Evolutionary conservation across 2,797 vertebrate species (phyloP).

Genomic region (Anguilla anguilla): DNA sequence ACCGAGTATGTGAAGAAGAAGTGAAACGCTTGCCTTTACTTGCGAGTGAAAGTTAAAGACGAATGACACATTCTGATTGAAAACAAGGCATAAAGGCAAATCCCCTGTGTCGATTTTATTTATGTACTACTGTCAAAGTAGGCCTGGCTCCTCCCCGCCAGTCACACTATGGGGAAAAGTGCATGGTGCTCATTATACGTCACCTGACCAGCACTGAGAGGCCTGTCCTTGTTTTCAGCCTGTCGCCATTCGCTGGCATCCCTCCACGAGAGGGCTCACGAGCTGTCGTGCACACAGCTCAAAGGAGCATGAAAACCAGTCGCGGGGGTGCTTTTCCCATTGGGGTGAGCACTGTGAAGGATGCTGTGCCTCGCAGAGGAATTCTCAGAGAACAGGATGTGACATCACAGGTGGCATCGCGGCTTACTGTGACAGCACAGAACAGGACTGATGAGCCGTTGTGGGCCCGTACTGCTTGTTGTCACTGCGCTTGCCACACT

Average conservation of each 20-base stretch:
- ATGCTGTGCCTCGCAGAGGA: not conserved
- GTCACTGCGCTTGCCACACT: not conserved
- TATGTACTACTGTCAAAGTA: not conserved
- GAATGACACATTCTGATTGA: not conserved
- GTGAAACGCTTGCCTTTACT: too few relatives aligned
- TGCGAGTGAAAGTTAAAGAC: too few relatives aligned
- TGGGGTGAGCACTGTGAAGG: not conserved
- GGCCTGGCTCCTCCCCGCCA: not conserved
- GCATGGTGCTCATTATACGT: not conserved
- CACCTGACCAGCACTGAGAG: not conserved
- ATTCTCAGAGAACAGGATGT: not conserved
- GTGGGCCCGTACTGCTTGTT: not conserved
- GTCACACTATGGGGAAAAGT: not conserved
- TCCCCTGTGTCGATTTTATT: not conserved
- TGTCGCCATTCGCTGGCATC: not conserved
- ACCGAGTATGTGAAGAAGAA: not conserved
- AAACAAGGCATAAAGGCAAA: not conserved
- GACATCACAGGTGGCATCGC: not conserved
- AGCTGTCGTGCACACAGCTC: not conserved
- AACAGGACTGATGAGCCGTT: not conserved
- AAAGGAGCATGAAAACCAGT: not conserved
- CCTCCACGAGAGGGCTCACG: not conserved
- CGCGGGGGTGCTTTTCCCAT: not conserved
- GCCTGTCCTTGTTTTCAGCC: not conserved
- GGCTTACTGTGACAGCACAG: not conserved